These are phyloP conservation scores for Tethya wilhelma DNA, from an alignment of 37 sponge, comb jelly and placozoan species.

Conservation along the genomic window DNA sequence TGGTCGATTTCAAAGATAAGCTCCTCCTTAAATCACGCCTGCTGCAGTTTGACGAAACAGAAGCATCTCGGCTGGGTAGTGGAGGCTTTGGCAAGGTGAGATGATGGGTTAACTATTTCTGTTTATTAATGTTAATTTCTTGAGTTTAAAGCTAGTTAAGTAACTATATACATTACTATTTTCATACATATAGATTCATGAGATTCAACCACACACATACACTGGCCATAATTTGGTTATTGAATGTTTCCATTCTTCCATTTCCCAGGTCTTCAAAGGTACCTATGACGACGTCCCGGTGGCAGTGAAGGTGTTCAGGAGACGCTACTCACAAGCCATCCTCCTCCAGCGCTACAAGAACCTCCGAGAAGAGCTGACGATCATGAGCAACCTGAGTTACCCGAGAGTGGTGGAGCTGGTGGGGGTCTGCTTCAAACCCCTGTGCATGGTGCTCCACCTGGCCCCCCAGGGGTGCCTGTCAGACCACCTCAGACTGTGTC, in stretches of 20 bases:
- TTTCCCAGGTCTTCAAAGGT: slow-evolving; percentile 47
- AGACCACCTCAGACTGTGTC: slow-evolving; percentile 64
- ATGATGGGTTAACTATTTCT: background rate
- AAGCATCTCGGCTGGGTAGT: slow-evolving; percentile 15
- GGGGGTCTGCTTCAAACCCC: slow-evolving; percentile 55
- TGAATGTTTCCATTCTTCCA: background rate
- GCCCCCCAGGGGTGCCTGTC: slow-evolving; percentile 61
- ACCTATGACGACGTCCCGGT: slow-evolving; percentile 34
- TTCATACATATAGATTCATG: background rate
- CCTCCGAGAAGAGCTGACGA: slow-evolving; percentile 59
- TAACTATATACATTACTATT: too few relatives aligned
- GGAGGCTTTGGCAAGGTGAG: slow-evolving; percentile 71
- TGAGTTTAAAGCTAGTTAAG: too few relatives aligned
- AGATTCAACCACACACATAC: background rate
- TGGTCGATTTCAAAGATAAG: slow-evolving; percentile 53
- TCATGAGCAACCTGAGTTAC: slow-evolving; percentile 53
- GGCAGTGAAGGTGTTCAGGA: slow-evolving; percentile 67
- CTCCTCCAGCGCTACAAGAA: slow-evolving; percentile 32
- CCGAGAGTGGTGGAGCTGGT: slow-evolving; percentile 40
- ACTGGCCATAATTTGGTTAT: background rate
- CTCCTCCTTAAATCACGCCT: slow-evolving; percentile 15
- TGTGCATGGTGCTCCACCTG: slow-evolving; percentile 55
- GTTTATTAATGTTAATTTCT: background rate
- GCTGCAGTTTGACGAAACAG: slow-evolving; percentile 21
- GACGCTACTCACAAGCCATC: background rate